Percentiles rank a stretch among this genome's conserved stretches.
These are phyloP conservation scores for Temnothorax ravouxi DNA, from an alignment of 2,888 invertebrate genomes.

Conservation along the genomic window DNA sequence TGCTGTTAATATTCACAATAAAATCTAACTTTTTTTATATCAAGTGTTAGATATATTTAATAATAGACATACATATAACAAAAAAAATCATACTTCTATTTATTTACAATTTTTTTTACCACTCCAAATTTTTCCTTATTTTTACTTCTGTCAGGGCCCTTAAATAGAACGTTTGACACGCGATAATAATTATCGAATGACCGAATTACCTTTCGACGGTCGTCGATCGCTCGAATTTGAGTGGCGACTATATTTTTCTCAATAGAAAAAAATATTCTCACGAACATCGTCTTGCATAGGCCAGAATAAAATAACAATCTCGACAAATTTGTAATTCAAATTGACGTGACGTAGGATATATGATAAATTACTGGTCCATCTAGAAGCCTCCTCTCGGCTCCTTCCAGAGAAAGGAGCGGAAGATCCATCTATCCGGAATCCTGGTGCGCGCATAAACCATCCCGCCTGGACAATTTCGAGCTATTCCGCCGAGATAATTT, in stretches of 20 bases:
- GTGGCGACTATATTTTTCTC: background rate
- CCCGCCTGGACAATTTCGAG: slow-evolving; percentile 38
- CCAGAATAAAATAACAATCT: slow-evolving; percentile 66
- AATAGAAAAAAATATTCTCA: background rate
- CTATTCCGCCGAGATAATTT: slow-evolving; percentile 63
- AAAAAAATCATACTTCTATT: no score
- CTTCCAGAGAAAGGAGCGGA: slow-evolving; percentile 46
- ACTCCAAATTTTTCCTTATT: no score
- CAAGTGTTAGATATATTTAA: no score
- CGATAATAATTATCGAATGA: background rate
- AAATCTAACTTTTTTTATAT: no score
- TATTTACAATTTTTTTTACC: no score
- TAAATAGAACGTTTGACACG: no score
- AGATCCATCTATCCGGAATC: slow-evolving; percentile 36
- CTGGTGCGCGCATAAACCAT: slow-evolving; percentile 54
- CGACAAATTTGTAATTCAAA: slow-evolving; percentile 77
- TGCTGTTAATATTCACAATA: no score
- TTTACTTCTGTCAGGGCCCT: no score
- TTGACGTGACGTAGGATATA: slow-evolving; percentile 62
- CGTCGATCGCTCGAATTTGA: background rate
- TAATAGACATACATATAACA: no score
- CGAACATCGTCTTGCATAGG: background rate
- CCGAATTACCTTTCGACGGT: background rate
- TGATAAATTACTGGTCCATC: slow-evolving; percentile 74
- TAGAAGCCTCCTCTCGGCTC: slow-evolving; percentile 20